Conservation (phyloP, 2,113 vertebrate genomes). For the Piprites chloris region DNA sequence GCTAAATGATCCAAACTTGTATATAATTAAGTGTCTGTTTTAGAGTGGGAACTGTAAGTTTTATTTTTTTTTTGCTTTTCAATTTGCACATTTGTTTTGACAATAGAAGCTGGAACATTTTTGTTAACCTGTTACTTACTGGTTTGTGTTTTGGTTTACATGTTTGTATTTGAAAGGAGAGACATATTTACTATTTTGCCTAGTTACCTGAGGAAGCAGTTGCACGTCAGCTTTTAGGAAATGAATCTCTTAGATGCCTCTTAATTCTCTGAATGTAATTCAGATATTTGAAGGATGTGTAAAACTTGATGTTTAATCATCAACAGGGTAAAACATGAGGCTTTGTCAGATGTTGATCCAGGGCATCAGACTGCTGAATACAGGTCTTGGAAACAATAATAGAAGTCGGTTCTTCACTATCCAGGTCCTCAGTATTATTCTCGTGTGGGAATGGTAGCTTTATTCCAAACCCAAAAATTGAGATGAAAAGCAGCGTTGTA, state of each 20-base stretch:
- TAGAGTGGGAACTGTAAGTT: conserved; percentile 62
- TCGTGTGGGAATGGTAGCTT: not conserved
- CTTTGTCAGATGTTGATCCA: not conserved
- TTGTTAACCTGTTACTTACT: conserved; percentile 68
- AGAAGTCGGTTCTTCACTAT: not conserved
- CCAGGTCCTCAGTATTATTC: not conserved
- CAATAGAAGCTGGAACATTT: conserved; percentile 48
- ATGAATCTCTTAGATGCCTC: not conserved
- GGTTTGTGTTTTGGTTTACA: conserved; percentile 6
- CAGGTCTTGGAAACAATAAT: not conserved
- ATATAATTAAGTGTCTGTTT: conserved; percentile 79
- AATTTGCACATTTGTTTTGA: conserved; percentile 67
- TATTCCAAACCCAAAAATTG: not conserved
- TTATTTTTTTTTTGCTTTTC: conserved; percentile 21
- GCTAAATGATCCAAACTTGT: conserved; percentile 82
- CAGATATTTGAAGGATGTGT: not conserved
- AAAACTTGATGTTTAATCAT: not conserved
- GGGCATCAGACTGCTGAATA: not conserved
- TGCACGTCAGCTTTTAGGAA: not conserved
- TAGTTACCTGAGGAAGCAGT: conserved; percentile 25
- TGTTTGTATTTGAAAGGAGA: not conserved
- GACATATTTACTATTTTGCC: not conserved
- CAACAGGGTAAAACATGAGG: not conserved
- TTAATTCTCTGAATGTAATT: not conserved
- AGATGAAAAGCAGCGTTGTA: not conserved